Conservation (phyloP, 2,113 vertebrate genomes). For the Syrmaticus mikado region DNA sequence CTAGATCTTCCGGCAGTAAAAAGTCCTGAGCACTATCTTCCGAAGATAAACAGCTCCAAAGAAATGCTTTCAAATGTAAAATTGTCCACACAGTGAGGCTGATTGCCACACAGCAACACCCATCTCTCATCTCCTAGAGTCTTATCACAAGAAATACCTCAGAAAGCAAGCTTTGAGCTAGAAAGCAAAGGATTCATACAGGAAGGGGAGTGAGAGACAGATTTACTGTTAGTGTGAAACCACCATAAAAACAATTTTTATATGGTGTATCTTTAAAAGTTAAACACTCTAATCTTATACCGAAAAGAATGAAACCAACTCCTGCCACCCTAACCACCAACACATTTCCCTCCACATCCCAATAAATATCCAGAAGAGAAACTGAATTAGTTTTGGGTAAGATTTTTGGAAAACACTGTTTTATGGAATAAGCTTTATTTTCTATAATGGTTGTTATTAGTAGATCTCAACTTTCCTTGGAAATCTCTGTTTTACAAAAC, state of each 20-base stretch:
- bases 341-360: accelerated
- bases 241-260: background rate
- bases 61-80: no score
- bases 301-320: background rate
- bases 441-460: background rate
- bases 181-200: no score
- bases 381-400: accelerated
- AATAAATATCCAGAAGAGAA: background rate
- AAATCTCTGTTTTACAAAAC: background rate
- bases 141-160: no score
- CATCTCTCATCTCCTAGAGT: no score
- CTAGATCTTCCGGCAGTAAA: no score
- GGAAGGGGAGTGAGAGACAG: background rate
- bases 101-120: no score
- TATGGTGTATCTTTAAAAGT: background rate
- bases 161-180: no score
- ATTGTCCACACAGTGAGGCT: no score
- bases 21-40: no score
- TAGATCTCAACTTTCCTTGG: background rate
- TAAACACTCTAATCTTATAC: background rate
- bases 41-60: no score
- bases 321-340: background rate
- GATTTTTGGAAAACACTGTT: background rate
- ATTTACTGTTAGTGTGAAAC: background rate
- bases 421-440: accelerated